These are phyloP conservation scores for Trididemnum clinides DNA, from an alignment of 23 tunicate genomes.

Conservation along the genomic window DNA sequence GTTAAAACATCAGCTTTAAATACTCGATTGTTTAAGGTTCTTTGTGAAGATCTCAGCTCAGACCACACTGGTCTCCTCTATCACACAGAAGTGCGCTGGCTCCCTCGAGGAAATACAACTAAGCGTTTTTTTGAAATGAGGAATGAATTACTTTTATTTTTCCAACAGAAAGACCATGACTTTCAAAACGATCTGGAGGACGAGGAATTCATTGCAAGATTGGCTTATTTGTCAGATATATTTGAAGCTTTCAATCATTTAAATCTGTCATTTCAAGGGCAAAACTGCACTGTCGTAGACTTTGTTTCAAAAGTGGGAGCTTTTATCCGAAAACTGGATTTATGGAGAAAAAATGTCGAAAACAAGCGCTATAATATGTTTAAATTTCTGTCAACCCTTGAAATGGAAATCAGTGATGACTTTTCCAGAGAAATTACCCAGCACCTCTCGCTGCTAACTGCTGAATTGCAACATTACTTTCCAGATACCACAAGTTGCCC, in stretches of 20 bases:
- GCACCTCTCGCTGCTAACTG: too few species aligned
- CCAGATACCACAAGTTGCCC: too few species aligned
- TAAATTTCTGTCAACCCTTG: constrained; percentile 26
- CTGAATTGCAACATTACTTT: too few species aligned
- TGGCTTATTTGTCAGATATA: constrained; percentile 32
- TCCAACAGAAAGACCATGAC: constrained; percentile 41
- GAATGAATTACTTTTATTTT: constrained; percentile 23
- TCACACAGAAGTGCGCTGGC: constrained; percentile 52
- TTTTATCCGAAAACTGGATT: constrained; percentile 25
- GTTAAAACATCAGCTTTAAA: constrained; percentile 40
- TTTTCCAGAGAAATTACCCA: too few species aligned
- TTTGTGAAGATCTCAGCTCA: constrained; percentile 47
- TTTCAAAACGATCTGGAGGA: constrained; percentile 39
- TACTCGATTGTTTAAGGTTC: constrained; percentile 49
- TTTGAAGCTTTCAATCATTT: constrained; percentile 39
- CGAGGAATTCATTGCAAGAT: too few species aligned
- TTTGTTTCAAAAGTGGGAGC: constrained; percentile 34
- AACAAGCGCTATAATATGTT: constrained; percentile 34
- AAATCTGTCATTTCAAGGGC: constrained; percentile 35
- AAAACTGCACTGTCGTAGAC: constrained; percentile 37
- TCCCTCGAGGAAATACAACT: constrained; percentile 28
- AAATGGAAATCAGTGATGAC: constrained; percentile 27
- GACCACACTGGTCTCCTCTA: constrained; percentile 44
- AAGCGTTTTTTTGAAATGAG: constrained; percentile 37
- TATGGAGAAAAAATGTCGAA: constrained; percentile 28